A percentile compares a stretch with the other conserved stretches of the same genome.
Evolutionary conservation across 2,888 invertebrate species (phyloP).

Genomic region (Drosophila mercatorum): DNA sequence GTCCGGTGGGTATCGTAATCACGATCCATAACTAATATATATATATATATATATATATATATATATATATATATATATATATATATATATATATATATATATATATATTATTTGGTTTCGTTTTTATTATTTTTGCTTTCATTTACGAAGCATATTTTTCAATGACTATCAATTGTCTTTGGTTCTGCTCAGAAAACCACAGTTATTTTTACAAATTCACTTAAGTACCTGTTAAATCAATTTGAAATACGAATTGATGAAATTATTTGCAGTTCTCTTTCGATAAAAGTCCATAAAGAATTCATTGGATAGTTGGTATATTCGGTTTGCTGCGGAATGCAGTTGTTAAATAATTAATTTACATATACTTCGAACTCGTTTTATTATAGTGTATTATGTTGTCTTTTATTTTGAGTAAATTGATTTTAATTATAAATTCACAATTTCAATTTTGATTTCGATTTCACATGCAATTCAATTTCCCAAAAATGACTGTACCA

Average conservation of each 20-base stretch:
- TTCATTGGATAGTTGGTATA: background rate
- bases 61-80: too few species aligned
- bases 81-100: too few species aligned
- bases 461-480: constrained; percentile 7
- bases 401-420: constrained; percentile 5
- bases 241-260: constrained; percentile 5
- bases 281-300: constrained; percentile 1
- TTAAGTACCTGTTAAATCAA: background rate
- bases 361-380: background rate
- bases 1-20: background rate
- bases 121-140: background rate
- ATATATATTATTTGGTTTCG: too few species aligned
- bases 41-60: too few species aligned
- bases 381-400: background rate
- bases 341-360: constrained; percentile 7
- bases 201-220: background rate
- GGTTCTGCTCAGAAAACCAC: background rate
- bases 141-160: background rate
- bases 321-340: constrained; percentile 1
- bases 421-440: constrained; percentile 12
- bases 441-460: constrained; percentile 10
- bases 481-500: background rate
- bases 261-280: constrained; percentile 15
- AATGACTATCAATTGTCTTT: background rate
- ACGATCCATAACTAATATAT: too few species aligned